Base-by-base conservation (phyloP, 2,113 vertebrate genomes). In the Sialia sialis region DNA sequence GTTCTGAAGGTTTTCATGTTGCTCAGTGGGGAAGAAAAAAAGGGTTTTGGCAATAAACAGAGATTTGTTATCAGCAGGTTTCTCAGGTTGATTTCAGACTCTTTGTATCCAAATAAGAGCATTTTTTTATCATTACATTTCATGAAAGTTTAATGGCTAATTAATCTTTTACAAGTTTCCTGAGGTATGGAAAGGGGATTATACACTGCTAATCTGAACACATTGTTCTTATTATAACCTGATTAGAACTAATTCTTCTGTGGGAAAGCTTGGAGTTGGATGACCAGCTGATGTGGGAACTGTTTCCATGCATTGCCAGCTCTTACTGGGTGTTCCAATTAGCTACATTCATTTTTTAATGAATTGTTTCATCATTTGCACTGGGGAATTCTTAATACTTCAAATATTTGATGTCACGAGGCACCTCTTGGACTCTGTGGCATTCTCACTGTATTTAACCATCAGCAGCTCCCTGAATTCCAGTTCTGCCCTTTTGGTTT, bases 141-240 rank as follows among this genome's bases (percentile, higher is more conserved):
- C 85, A 74, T 91, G 27, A 73, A 68, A 90, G 76, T 96, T 95
- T 94, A 96, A 96, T 92, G 87, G 94, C 93, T 95, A 95, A 96
- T 96, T 97, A 94, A 94, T 87, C 84, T 92, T 91, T 88, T 93
- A 85, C 56, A 91, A 95, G 89, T 78, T 81, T 95, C 72, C 83
- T 90, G 72, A 89, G 93, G 80, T 95, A 94, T 87, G 90, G 93
- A 91, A 95, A 88, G 60, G 90, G 76, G 91, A 96, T 96, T 66
- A 64, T 93, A 76, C 87, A 67, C 93, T 82, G 70, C 80, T 96
- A 96, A 96, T 94, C 95, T 94, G 95, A 80, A 96, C 95, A 94
- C 75, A 51, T 93, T 92, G 79, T 97, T 97, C 96, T 96, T 93
- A 75, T 96, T 92, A 94, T 94, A 95, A 94, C 82, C 66, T 94